Evolutionary conservation across 2,888 invertebrate species (phyloP), one percentile per base, ranked within the genome.

Genomic region (Eristalinus sepulchralis): DNA sequence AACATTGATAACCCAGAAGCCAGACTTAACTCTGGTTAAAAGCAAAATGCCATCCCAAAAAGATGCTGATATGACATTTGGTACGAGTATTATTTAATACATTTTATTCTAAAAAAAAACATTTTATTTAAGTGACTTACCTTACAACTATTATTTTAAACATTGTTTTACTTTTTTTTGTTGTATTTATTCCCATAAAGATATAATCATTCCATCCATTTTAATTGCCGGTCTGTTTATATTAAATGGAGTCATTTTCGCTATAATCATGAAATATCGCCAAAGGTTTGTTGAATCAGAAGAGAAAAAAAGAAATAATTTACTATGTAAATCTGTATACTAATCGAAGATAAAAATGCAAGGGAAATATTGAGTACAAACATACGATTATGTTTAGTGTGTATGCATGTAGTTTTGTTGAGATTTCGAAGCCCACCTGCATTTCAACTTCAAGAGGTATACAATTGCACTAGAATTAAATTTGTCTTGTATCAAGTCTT

Each of bases 171-270:
- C n/a, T 36, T 83, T 73, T 63, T 67, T 70, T 47, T 34, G 22
- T 47, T 75, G 34, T 90, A 96, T 96, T 90, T 95, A 22, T 63
- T 78, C 70, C 34, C 13, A 71, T 77, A 53, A 89, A 96, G 96
- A 96, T 92, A 94, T 96, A 89, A 94, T 96, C 90, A 94, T 96
- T 89, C 96, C 96, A 90, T 94, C 95, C 89, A 92, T 95, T 80
- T 93, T 96, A 89, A 96, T 96, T 92, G 94, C 95, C 89, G 94
- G 94, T 88, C 93, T 96, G 70, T 95, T 96, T 91, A 94, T 95
- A 88, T 94, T 96, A 86, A 96, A 96, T 91, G 95, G 95, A 73
- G 94, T 95, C 91, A 95, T 96, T 90, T 94, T 96, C 70, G 95
- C 96, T 90, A 94, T 96, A 90, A 96, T 96, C 90, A 95, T 96